These are phyloP conservation scores for Trachelus troglodyta DNA, from an alignment of 2,888 invertebrate genomes.

Conservation along the genomic window DNA sequence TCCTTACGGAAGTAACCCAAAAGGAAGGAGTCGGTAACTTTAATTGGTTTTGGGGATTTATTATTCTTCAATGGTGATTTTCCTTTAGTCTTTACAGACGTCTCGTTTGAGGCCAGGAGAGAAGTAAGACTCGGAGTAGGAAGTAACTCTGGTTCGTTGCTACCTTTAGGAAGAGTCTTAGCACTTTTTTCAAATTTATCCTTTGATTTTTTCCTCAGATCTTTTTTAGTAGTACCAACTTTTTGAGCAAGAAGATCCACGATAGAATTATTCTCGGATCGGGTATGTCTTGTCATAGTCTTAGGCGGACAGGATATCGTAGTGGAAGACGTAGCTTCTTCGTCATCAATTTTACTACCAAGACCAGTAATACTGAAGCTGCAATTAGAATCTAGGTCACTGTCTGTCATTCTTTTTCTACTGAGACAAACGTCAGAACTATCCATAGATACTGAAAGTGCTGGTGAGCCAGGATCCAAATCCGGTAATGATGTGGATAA, in stretches of 20 bases:
- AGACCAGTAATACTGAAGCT: slow-evolving; percentile 69
- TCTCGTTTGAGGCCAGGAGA: slow-evolving; percentile 35
- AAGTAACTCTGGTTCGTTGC: slow-evolving; percentile 70
- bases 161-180: slow-evolving; percentile 71
- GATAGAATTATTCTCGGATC: slow-evolving; percentile 71
- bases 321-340: slow-evolving; percentile 75
- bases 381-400: slow-evolving; percentile 77
- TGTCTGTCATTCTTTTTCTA: slow-evolving; percentile 68
- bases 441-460: slow-evolving; percentile 75
- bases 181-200: slow-evolving; percentile 64
- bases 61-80: slow-evolving; percentile 49
- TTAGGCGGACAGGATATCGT: slow-evolving; percentile 73
- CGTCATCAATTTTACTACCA: slow-evolving; percentile 73
- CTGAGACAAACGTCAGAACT: slow-evolving; percentile 59
- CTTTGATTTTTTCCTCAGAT: slow-evolving; percentile 66
- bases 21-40: slow-evolving; percentile 69
- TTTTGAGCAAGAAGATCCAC: slow-evolving; percentile 76
- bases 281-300: slow-evolving; percentile 48
- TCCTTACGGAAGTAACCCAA: slow-evolving; percentile 77
- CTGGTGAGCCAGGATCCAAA: slow-evolving; percentile 80
- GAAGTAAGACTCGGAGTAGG: slow-evolving; percentile 74
- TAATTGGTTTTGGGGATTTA: slow-evolving; percentile 49
- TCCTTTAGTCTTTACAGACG: slow-evolving; percentile 37
- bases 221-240: slow-evolving; percentile 72
- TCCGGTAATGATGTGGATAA: slow-evolving; percentile 83